Percentiles rank a stretch among this genome's conserved stretches.
phyloP scores from a whole-genome alignment of 2,797 vertebrate genomes.

The Gymnoscopelus braueri region DNA sequence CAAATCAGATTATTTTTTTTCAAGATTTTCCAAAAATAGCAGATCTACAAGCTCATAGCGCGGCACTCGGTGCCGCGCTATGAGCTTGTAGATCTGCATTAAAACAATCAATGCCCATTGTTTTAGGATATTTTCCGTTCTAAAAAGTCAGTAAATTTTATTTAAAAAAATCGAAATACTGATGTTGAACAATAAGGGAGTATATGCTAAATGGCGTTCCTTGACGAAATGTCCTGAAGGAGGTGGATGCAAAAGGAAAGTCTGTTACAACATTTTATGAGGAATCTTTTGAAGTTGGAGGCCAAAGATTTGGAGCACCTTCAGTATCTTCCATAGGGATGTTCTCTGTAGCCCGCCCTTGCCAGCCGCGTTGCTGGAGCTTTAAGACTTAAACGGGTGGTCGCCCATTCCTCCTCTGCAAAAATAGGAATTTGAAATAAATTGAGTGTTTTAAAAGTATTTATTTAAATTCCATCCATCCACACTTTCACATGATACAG shows the following conservation, averaged over 20 bases:
- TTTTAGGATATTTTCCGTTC: slow-evolving; percentile 30
- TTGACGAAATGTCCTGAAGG: slow-evolving; percentile 81
- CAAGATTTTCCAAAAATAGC: no score
- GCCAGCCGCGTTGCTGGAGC: slow-evolving; percentile 91
- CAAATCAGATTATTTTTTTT: no score
- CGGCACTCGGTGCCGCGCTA: no score
- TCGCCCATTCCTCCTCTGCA: slow-evolving; percentile 95
- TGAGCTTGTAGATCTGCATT: no score
- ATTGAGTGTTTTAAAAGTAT: no score
- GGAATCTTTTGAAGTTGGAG: slow-evolving; percentile 84
- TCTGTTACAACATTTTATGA: slow-evolving; percentile 78
- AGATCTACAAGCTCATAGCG: no score
- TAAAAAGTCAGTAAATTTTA: slow-evolving; percentile 74
- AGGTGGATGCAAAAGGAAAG: slow-evolving; percentile 45
- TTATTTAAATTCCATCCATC: no score
- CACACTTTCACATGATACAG: no score
- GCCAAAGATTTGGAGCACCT: slow-evolving; percentile 90
- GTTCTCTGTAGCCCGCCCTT: slow-evolving; percentile 97
- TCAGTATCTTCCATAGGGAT: slow-evolving; percentile 99
- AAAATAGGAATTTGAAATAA: slow-evolving; percentile 30
- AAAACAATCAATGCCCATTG: slow-evolving; percentile 58
- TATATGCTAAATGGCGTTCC: slow-evolving; percentile 77
- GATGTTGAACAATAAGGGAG: slow-evolving; percentile 65
- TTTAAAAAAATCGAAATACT: slow-evolving; percentile 75
- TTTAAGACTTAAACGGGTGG: slow-evolving; percentile 90